A percentile compares a stretch with the other conserved stretches of the same genome.
Evolutionary conservation across 2,888 invertebrate genomes (phyloP).

Genomic region (Cyaniris semiargus): DNA sequence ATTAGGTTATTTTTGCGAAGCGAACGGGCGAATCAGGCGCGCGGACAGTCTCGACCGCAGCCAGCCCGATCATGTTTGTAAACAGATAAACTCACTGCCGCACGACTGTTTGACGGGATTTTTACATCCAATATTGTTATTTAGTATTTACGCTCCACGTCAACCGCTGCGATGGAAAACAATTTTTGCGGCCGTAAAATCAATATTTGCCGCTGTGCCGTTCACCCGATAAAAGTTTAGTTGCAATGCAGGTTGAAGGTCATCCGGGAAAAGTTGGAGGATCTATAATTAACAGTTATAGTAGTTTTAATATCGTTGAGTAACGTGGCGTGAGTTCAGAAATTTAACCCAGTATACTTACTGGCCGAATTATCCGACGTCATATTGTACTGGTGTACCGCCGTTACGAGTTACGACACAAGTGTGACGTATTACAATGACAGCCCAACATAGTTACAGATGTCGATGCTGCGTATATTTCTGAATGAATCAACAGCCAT

Average conservation of each 20-base stretch:
- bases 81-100: slow-evolving; percentile 16
- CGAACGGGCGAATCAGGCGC: background rate
- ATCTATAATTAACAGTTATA: background rate
- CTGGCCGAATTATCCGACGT: background rate
- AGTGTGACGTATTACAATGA: too few relatives aligned
- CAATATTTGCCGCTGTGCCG: slow-evolving; percentile 6
- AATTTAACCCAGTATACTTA: background rate
- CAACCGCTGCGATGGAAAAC: slow-evolving; percentile 5
- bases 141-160: slow-evolving; percentile 22
- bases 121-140: slow-evolving; percentile 21
- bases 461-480: too few relatives aligned
- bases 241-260: slow-evolving; percentile 13
- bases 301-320: background rate
- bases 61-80: background rate
- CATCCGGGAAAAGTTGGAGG: background rate
- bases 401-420: too few relatives aligned
- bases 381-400: too few relatives aligned
- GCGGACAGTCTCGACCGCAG: background rate
- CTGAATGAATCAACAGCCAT: too few relatives aligned
- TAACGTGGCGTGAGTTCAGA: background rate
- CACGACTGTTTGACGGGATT: background rate
- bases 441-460: too few relatives aligned
- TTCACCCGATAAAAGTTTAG: slow-evolving; percentile 14
- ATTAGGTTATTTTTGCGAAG: background rate
- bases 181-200: slow-evolving; percentile 6